phyloP scores from a whole-genome alignment of 2,113 vertebrate genomes.

The Phylloscopus whistleri region DNA sequence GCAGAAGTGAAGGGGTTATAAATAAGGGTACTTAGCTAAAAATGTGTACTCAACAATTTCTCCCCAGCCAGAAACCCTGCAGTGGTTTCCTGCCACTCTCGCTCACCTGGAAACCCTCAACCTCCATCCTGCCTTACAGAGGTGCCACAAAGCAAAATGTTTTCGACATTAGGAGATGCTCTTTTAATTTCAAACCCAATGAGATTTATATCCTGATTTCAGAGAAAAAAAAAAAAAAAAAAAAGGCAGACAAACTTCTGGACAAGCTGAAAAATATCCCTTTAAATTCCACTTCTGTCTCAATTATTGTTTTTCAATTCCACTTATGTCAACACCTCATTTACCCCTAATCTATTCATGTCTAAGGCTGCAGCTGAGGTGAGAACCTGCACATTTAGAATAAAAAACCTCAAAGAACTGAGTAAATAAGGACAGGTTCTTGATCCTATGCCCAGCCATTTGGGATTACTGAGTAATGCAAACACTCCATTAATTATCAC shows the following conservation, averaged over 20 bases:
- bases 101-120: neutral
- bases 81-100: neutral
- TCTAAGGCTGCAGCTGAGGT: neutral
- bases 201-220: neutral
- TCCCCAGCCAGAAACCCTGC: neutral
- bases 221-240: neutral
- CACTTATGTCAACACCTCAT: neutral
- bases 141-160: neutral
- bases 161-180: neutral
- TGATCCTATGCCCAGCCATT: neutral
- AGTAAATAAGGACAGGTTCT: slow-evolving; percentile 8
- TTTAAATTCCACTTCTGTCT: neutral
- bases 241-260: neutral
- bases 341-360: neutral
- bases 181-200: neutral
- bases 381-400: slow-evolving; percentile 7
- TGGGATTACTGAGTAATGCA: neutral
- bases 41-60: neutral
- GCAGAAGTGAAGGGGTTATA: neutral
- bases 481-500: neutral
- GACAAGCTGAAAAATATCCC: neutral
- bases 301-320: neutral
- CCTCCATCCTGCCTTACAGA: neutral
- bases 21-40: neutral
- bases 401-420: neutral